Evolutionary conservation across 2,113 vertebrate genomes (phyloP).

Genomic region (Parus major): DNA sequence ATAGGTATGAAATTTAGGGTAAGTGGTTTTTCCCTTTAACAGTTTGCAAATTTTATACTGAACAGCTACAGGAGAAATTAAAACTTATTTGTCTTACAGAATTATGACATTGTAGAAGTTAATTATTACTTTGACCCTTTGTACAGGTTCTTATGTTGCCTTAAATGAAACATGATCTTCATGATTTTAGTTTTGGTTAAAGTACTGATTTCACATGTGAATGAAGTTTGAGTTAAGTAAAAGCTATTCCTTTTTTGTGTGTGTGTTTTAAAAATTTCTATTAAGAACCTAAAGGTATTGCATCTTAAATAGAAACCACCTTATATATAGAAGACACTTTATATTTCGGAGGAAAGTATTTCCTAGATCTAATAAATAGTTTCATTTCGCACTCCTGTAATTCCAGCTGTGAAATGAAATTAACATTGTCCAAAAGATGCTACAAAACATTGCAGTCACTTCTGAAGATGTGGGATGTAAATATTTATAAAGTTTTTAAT

Average conservation of each 20-base stretch:
- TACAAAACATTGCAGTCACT: not conserved
- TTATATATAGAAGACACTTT: not conserved
- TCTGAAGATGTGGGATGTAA: not conserved
- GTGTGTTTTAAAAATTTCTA: not conserved
- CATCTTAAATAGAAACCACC: not conserved
- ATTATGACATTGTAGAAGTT: not conserved
- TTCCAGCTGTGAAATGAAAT: not conserved
- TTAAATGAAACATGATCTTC: not conserved
- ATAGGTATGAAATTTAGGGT: not conserved
- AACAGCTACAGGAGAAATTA: not conserved
- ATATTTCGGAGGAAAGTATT: not conserved
- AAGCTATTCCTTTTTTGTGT: not conserved
- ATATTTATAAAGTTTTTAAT: not conserved
- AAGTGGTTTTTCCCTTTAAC: not conserved
- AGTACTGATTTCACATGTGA: not conserved
- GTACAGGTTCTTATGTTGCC: not conserved
- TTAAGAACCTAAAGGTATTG: not conserved
- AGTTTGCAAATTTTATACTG: not conserved
- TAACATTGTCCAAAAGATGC: not conserved
- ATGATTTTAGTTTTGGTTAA: not conserved
- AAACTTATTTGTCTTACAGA: not conserved
- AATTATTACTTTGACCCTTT: constrained; percentile 45
- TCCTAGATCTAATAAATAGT: not conserved
- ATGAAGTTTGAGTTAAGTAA: not conserved
- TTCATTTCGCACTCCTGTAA: not conserved